These are phyloP conservation scores for Xylocopa sonorina DNA, from an alignment of 1,140 invertebrate genomes.

Conservation along the genomic window DNA sequence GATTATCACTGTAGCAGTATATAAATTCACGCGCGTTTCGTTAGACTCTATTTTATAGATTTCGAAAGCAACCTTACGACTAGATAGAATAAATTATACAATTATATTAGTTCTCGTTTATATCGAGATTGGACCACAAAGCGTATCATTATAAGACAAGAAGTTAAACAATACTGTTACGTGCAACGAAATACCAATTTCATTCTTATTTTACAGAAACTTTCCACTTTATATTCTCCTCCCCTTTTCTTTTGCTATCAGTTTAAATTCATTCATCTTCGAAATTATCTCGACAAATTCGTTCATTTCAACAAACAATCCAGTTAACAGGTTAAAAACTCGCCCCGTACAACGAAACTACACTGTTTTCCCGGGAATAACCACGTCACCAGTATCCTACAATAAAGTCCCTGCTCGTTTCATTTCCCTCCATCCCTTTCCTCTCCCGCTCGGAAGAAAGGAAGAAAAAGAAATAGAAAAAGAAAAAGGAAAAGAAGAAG, in stretches of 20 bases:
- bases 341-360: background rate
- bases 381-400: background rate
- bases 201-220: too few species aligned
- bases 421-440: background rate
- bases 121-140: too few species aligned
- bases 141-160: background rate
- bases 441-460: too few species aligned
- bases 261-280: too few species aligned
- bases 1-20: fast-evolving
- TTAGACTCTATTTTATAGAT: background rate
- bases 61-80: too few species aligned
- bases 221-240: too few species aligned
- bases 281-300: too few species aligned
- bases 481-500: too few species aligned
- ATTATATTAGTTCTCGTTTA: too few species aligned
- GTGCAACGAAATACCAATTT: background rate
- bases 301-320: background rate
- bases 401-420: background rate
- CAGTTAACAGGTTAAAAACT: constrained; percentile 18
- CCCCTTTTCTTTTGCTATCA: too few species aligned
- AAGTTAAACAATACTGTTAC: background rate
- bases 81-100: too few species aligned
- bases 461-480: too few species aligned
- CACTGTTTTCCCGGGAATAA: background rate
- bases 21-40: background rate